Percentiles rank a stretch among this genome's conserved stretches.
Evolutionary conservation across 2,797 vertebrate species (phyloP).

Genomic region (Thalassophryne amazonica): DNA sequence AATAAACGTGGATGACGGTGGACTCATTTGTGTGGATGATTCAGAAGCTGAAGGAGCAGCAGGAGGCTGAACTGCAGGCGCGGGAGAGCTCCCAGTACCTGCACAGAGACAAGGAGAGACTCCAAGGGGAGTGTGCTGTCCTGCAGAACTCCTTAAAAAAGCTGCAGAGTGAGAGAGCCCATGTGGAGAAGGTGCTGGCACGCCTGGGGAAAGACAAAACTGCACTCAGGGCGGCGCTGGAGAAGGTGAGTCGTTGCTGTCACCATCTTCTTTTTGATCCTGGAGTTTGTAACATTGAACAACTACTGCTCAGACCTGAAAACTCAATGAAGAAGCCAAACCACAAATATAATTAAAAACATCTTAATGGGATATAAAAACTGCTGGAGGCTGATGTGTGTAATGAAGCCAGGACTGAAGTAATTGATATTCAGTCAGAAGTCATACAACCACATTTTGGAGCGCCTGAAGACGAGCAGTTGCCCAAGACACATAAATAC

Average conservation of each 20-base stretch:
- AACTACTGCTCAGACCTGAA: conserved; percentile 30
- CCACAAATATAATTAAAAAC: conserved; percentile 56
- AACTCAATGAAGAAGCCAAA: conserved; percentile 33
- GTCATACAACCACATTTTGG: conserved; percentile 32
- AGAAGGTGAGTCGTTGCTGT: conserved; percentile 69
- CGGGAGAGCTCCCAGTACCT: conserved; percentile 47
- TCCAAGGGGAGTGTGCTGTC: conserved; percentile 57
- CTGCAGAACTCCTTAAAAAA: conserved; percentile 66
- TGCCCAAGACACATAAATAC: conserved; percentile 5
- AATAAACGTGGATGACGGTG: neutral
- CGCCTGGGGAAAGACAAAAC: conserved; percentile 74
- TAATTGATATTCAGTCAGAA: conserved; percentile 48
- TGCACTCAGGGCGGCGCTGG: conserved; percentile 71
- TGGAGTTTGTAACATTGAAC: conserved; percentile 4
- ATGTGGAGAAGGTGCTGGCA: conserved; percentile 61
- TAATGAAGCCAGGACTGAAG: conserved; percentile 44
- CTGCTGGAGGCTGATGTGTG: conserved; percentile 37
- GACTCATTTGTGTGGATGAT: conserved; percentile 5
- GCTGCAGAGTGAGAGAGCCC: conserved; percentile 67
- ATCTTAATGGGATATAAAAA: conserved; percentile 45
- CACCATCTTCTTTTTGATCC: neutral
- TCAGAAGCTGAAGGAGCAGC: conserved; percentile 67
- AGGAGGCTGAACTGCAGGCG: conserved; percentile 64
- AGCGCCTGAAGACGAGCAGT: conserved; percentile 21
- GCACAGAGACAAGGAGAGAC: conserved; percentile 57